These are phyloP conservation scores for Octopus bimaculoides DNA, from an alignment of 1,140 invertebrate species.

Conservation along the genomic window DNA sequence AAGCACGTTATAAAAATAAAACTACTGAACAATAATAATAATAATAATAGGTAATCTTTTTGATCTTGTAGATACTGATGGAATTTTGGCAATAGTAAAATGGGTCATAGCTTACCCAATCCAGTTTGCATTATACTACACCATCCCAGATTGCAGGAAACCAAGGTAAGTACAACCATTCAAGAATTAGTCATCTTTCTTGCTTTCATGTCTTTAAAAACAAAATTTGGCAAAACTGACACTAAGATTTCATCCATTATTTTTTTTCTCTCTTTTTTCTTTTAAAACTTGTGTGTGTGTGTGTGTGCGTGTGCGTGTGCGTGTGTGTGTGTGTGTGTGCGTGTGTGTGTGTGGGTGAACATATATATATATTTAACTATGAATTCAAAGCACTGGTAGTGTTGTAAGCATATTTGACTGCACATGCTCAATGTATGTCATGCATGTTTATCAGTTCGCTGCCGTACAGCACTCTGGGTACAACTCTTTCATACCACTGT, in stretches of 20 bases:
- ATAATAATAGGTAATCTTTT: background rate
- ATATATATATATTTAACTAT: no score
- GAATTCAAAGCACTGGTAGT: no score
- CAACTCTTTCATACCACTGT: no score
- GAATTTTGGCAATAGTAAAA: constrained; percentile 20
- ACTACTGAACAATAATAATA: no score
- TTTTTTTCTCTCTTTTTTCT: background rate
- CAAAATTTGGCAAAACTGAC: no score
- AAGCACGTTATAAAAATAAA: no score
- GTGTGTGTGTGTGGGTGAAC: background rate
- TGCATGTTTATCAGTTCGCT: no score
- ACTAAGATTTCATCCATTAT: no score
- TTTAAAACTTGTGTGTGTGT: background rate
- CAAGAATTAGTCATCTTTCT: background rate
- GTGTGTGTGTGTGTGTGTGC: background rate
- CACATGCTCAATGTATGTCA: no score
- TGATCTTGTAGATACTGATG: background rate
- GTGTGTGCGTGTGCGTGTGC: background rate
- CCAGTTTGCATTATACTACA: constrained; percentile 69
- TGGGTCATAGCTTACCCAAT: constrained; percentile 66
- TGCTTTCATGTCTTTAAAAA: background rate
- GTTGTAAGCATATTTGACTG: no score
- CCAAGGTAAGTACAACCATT: constrained; percentile 45
- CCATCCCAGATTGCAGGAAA: constrained; percentile 74
- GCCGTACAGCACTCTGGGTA: no score